Conservation (phyloP, 2,797 vertebrate species). For the Lindbergichthys nudifrons region DNA sequence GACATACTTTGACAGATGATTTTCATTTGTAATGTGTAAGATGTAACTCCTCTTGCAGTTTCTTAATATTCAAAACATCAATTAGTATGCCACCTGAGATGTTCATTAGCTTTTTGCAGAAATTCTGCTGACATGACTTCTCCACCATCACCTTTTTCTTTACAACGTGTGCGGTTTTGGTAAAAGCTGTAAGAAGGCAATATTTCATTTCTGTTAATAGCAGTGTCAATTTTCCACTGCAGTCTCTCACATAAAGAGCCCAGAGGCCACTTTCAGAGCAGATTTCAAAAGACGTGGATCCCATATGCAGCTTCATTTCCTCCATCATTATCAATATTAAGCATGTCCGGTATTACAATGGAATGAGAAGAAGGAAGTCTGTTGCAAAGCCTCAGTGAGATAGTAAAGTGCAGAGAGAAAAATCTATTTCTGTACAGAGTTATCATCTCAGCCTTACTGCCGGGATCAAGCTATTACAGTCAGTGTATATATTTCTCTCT, state of each 20-base stretch:
- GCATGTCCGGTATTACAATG: slow-evolving; percentile 35
- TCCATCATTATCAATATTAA: slow-evolving; percentile 48
- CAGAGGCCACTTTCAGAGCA: slow-evolving; percentile 14
- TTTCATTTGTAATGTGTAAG: slow-evolving; percentile 14
- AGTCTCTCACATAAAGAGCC: slow-evolving; percentile 44
- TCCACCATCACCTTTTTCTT: slow-evolving; percentile 29
- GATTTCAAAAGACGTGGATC: slow-evolving; percentile 44
- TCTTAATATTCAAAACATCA: slow-evolving; percentile 51
- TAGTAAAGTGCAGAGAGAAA: slow-evolving; percentile 47
- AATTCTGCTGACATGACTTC: slow-evolving; percentile 55
- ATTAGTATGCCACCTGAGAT: slow-evolving; percentile 42
- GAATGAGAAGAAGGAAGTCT: slow-evolving; percentile 47
- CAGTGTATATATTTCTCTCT: slow-evolving; percentile 59
- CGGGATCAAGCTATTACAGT: slow-evolving; percentile 61
- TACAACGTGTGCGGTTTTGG: slow-evolving; percentile 38
- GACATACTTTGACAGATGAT: slow-evolving; percentile 2
- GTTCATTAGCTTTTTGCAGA: slow-evolving; percentile 41
- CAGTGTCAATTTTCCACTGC: slow-evolving; percentile 42
- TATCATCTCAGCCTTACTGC: slow-evolving; percentile 59
- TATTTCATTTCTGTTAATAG: slow-evolving; percentile 61
- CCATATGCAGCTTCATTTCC: slow-evolving; percentile 13
- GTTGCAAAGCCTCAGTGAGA: slow-evolving; percentile 37
- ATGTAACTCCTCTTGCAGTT: slow-evolving; percentile 26
- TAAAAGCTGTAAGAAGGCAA: slow-evolving; percentile 42
- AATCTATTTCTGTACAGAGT: slow-evolving; percentile 53